Conservation (phyloP, 2,113 vertebrate genomes). For the Gasterosteus nipponicus region DNA sequence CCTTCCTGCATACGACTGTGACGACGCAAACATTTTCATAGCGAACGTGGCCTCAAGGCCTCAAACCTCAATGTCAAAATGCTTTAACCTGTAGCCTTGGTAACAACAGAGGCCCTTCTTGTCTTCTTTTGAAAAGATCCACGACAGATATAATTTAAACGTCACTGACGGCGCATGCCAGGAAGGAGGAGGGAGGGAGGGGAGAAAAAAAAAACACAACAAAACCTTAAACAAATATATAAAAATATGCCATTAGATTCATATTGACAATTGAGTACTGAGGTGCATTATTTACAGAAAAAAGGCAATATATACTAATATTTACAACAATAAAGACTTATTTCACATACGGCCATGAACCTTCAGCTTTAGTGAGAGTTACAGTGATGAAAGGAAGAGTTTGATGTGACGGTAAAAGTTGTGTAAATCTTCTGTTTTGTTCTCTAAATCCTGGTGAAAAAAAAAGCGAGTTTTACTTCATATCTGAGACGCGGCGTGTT, state of each 20-base stretch:
- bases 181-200: neutral
- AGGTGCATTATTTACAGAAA: conserved; percentile 86
- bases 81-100: neutral
- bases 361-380: conserved; percentile 50
- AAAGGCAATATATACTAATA: conserved; percentile 82
- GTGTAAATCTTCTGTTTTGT: conserved; percentile 6
- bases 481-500: conserved; percentile 6
- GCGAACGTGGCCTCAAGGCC: conserved; percentile 14
- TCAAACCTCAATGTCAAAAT: conserved; percentile 29
- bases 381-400: conserved; percentile 45
- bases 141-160: conserved; percentile 79
- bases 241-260: conserved; percentile 90
- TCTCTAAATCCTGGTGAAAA: conserved; percentile 6
- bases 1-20: conserved; percentile 16
- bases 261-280: conserved; percentile 85
- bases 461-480: conserved; percentile 41
- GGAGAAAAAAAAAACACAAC: conserved; percentile 47
- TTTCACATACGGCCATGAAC: conserved; percentile 73
- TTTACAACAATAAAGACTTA: conserved; percentile 81
- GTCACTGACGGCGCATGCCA: conserved; percentile 68
- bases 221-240: conserved; percentile 82
- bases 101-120: conserved; percentile 20
- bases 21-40: conserved; percentile 36
- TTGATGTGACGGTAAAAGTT: conserved; percentile 30
- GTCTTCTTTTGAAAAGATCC: conserved; percentile 38